Base-by-base conservation (phyloP, 2,113 vertebrate genomes). In the Ptychochromis oligacanthus region DNA sequence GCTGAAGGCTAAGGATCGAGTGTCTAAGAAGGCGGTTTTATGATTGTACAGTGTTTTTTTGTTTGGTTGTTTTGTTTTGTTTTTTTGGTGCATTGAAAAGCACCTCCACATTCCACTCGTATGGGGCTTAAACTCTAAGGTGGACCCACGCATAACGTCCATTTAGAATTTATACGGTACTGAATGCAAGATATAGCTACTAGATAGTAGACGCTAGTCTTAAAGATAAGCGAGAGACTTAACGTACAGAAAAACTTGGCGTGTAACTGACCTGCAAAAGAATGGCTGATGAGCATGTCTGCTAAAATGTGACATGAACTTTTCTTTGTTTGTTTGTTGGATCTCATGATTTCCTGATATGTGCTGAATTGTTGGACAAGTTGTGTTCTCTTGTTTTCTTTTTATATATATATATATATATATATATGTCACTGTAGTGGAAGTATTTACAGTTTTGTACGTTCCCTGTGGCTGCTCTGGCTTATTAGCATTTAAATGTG, bases 361-460 rank as follows among this genome's bases (percentile, higher is more conserved):
- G 70, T 92, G 77, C 75, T 88, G 38, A 89, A 75, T 82, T 81
- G 81, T 87, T 86, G 77, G 81, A 81, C 26, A 80, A 70, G 80
- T 64, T 80, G 72, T 85, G 77, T 84, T 75, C 26, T 81, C 40
- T 83, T 91, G 52, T 88, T 88, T 81, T 77, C 20, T 82, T 91
- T 89, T 82, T 89, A 54, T 64, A 64, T 80, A 52, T 75, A 56
- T 36, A 75, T 56, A 56, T 77, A 75, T 56, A 75, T 54, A 79
- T 83, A 72, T 89, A 88, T 80, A 81, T 92, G 88, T 93, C 86
- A 85, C 82, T 83, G 86, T 93, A 92, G 91, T 93, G 87, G 77
- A 92, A 80, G 85, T 88, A 52, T 79, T 87, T 88, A 12, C 64
- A 28, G 84, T 92, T 93, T 85, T 92, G 76, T 92, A 92, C 61